phyloP scores from a whole-genome alignment of 2,888 invertebrate species.

The Nebria brevicollis region DNA sequence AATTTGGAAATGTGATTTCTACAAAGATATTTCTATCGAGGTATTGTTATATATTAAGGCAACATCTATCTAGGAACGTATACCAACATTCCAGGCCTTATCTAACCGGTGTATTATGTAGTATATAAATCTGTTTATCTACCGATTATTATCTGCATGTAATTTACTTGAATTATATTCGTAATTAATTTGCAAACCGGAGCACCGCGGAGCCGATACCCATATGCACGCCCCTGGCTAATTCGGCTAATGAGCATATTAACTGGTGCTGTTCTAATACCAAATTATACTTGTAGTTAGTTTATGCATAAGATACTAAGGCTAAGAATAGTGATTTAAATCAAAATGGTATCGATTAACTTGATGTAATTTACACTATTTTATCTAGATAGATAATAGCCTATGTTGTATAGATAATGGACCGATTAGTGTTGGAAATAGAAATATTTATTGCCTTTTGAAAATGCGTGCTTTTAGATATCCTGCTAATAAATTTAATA shows the following conservation, averaged over 20 bases:
- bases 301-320: background rate
- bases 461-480: too few relatives aligned
- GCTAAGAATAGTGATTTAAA: background rate
- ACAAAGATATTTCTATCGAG: too few relatives aligned
- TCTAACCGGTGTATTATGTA: background rate
- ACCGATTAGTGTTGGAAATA: too few relatives aligned
- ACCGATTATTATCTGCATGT: slow-evolving; percentile 19
- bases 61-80: too few relatives aligned
- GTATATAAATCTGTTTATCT: background rate
- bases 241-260: slow-evolving; percentile 34
- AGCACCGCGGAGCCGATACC: background rate
- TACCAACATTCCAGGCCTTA: background rate
- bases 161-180: slow-evolving; percentile 32
- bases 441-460: too few relatives aligned
- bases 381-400: background rate
- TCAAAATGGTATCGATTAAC: background rate
- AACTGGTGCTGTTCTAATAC: background rate
- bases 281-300: background rate
- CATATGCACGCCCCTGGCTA: slow-evolving; percentile 35
- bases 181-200: slow-evolving; percentile 32
- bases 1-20: too few relatives aligned
- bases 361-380: background rate
- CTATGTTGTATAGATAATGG: background rate
- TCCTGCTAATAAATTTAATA: too few relatives aligned
- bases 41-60: too few relatives aligned